Base-by-base conservation (phyloP, 2,113 vertebrate species). In the Oceanodroma tethys region DNA sequence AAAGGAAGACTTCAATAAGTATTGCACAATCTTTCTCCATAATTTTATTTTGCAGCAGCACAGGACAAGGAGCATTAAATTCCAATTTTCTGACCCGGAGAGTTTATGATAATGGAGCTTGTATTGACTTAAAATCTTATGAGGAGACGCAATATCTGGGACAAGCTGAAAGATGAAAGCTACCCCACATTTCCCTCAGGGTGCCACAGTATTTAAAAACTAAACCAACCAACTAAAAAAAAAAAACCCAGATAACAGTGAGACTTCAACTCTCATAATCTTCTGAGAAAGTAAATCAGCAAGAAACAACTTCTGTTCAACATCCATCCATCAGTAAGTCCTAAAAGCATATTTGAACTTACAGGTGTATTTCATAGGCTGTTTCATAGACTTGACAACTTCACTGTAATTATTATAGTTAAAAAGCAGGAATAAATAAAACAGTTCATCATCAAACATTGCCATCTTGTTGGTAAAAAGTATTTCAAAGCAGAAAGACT, bases 1-100 rank as follows among this genome's bases (percentile, higher is more conserved):
- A 97, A 97, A 97, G 62, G 32, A 67, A 96, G 75, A 80, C 19
- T 42, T 96, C 87, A 97, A 70, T 96, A 91, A 95, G 38, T 66
- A 95, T 4, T 20, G 47, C 17, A 71, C n/a, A n/a, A 52, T 52
- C 36, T 60, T 85, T 55, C 38, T 80, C 73, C 53, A 40, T 13
- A 40, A 23, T 58, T 81, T 63, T 71, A 22, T 52, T 93, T 66
- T 71, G n/a, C 79, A 92, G 25, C 23, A 95, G 22, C 25, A 73
- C 29, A 81, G 58, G 52, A 66, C 50, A 94, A 93, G 6, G 13
- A 43, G 2, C 42, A 76, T 66, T 71, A 59, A 75, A 82, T 88
- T 72, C 21, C 11, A 0, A 40, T 36, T 74, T 90, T 92, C 82
- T 72, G 40, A 48, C 30, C 42, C 2, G 4, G 4, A 75, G 27